Evolutionary conservation across 2,888 invertebrate genomes (phyloP).

Genomic region (Ceramica pisi): DNA sequence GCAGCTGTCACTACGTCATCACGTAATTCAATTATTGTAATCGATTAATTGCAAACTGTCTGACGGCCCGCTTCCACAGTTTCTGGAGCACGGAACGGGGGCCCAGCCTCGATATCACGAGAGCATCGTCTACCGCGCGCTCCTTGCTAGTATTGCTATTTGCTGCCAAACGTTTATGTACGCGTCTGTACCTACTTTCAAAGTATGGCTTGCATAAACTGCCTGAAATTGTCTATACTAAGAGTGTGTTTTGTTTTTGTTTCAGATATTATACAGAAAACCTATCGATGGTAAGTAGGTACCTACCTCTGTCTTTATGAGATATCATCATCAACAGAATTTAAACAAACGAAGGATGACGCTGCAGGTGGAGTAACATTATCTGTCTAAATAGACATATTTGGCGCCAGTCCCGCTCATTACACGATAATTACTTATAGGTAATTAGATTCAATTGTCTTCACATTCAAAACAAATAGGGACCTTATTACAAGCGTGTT

Average conservation of each 20-base stretch:
- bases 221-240: constrained; percentile 33
- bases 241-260: constrained; percentile 55
- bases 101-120: constrained; percentile 63
- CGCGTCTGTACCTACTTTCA: constrained; percentile 69
- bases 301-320: neutral
- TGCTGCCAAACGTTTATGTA: constrained; percentile 68
- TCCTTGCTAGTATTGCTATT: constrained; percentile 70
- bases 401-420: constrained; percentile 35
- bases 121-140: constrained; percentile 21
- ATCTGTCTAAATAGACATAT: constrained; percentile 12
- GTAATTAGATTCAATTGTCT: constrained; percentile 45
- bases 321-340: constrained; percentile 1
- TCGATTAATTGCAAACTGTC: constrained; percentile 86
- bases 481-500: constrained; percentile 32
- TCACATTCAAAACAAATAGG: constrained; percentile 31
- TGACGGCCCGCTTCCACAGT: constrained; percentile 74
- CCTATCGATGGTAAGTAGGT: constrained; percentile 36
- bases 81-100: constrained; percentile 76
- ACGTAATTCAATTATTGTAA: constrained; percentile 85
- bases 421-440: constrained; percentile 23
- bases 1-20: constrained; percentile 87
- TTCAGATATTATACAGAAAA: constrained; percentile 46
- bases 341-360: constrained; percentile 19
- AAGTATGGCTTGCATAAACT: constrained; percentile 65
- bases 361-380: neutral